These are phyloP conservation scores for Cyrtodaria siliqua DNA, from an alignment of 2,888 invertebrate genomes.

Conservation along the genomic window DNA sequence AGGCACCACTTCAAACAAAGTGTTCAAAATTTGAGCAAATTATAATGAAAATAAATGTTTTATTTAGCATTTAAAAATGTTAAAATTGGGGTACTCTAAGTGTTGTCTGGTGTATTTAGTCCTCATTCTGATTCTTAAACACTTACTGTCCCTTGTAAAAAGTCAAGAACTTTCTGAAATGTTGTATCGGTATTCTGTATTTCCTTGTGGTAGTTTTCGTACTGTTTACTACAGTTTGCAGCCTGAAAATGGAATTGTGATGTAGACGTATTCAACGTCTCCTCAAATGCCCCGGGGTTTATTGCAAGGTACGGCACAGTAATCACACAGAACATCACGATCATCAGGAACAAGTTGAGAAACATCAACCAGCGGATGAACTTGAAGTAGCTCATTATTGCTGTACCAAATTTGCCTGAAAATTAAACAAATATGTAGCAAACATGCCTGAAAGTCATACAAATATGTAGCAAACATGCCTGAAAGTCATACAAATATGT, in stretches of 20 bases:
- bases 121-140: too few relatives aligned
- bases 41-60: too few relatives aligned
- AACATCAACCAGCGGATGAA: slow-evolving; percentile 95
- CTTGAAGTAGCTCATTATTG: slow-evolving; percentile 90
- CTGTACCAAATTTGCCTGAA: slow-evolving; percentile 82
- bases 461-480: too few relatives aligned
- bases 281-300: slow-evolving; percentile 45
- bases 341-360: slow-evolving; percentile 91
- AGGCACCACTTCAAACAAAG: too few relatives aligned
- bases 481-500: too few relatives aligned
- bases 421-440: slow-evolving; percentile 1
- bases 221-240: slow-evolving; percentile 67
- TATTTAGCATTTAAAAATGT: too few relatives aligned
- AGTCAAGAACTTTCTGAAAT: slow-evolving; percentile 73
- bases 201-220: slow-evolving; percentile 56
- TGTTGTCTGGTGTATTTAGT: too few relatives aligned
- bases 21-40: too few relatives aligned
- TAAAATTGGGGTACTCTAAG: too few relatives aligned
- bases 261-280: slow-evolving; percentile 39
- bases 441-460: too few relatives aligned
- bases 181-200: slow-evolving; percentile 36
- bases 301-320: slow-evolving; percentile 89
- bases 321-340: slow-evolving; percentile 90
- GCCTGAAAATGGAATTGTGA: slow-evolving; percentile 55
- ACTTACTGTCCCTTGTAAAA: slow-evolving; percentile 83